Evolutionary conservation across 1,140 invertebrate genomes (phyloP).

Genomic region (Drosophila lacteicornis): DNA sequence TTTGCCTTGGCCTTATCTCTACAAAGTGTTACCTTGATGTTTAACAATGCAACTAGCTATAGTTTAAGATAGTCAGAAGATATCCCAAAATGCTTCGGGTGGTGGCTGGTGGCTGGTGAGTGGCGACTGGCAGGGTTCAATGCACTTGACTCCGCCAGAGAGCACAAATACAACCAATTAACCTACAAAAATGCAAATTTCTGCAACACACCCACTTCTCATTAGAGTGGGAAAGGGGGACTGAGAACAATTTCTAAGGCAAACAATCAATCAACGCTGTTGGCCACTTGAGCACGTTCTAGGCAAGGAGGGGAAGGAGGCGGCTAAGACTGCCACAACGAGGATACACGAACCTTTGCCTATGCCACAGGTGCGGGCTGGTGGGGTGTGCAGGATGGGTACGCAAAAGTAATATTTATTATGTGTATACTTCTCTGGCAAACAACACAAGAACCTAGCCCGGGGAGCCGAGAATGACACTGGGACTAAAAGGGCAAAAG

Average conservation of each 20-base stretch:
- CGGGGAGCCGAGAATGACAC: constrained; percentile 16
- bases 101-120: constrained; percentile 12
- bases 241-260: constrained; percentile 66
- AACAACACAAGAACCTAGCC: constrained; percentile 49
- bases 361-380: constrained; percentile 24
- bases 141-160: constrained; percentile 38
- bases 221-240: constrained; percentile 21
- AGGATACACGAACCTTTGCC: constrained; percentile 47
- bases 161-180: constrained; percentile 62
- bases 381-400: constrained; percentile 35
- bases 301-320: constrained; percentile 5
- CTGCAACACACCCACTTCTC: constrained; percentile 65
- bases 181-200: constrained; percentile 80
- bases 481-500: constrained; percentile 35
- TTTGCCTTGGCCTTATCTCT: constrained; percentile 46
- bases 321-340: constrained; percentile 27
- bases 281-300: constrained; percentile 73
- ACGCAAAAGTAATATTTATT: constrained; percentile 77
- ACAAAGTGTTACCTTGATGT: constrained; percentile 49
- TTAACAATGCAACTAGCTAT: constrained; percentile 47
- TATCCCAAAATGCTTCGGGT: constrained; percentile 39
- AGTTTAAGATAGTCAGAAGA: constrained; percentile 49
- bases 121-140: constrained; percentile 58
- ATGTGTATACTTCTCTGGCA: constrained; percentile 69
- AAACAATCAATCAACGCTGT: constrained; percentile 78